Percentiles rank a stretch among this genome's conserved stretches.
Evolutionary conservation across 1,140 invertebrate species (phyloP).

Genomic region (Heliconius hewitsoni): DNA sequence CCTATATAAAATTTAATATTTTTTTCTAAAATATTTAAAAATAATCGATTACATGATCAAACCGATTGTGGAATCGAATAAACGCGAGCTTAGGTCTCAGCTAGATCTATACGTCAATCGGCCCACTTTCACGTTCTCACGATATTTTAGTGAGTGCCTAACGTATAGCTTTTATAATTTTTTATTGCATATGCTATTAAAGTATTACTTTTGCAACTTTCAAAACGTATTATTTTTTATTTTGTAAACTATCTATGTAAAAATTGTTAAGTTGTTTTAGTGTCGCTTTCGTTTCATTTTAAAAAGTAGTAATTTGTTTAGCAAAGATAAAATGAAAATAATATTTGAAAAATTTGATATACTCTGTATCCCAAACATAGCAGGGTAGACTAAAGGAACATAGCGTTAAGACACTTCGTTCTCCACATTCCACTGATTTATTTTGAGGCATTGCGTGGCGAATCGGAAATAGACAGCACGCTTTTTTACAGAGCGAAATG

Average conservation of each 20-base stretch:
- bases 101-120: conserved; percentile 17
- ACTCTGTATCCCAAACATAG: too few relatives aligned
- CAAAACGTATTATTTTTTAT: not conserved
- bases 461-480: too few relatives aligned
- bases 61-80: conserved; percentile 10
- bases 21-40: not conserved
- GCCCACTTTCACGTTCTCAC: conserved; percentile 28
- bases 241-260: not conserved
- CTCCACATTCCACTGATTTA: too few relatives aligned
- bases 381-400: too few relatives aligned
- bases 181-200: conserved; percentile 3
- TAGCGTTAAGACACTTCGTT: too few relatives aligned
- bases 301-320: not conserved
- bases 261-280: not conserved
- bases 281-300: not conserved
- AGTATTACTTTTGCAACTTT: not conserved
- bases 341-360: too few relatives aligned
- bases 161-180: conserved; percentile 6
- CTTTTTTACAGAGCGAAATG: too few relatives aligned
- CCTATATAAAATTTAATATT: not conserved
- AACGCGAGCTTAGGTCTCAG: conserved; percentile 16
- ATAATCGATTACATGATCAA: not conserved
- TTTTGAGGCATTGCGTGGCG: too few relatives aligned
- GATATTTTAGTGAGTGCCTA: conserved; percentile 18
- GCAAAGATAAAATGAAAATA: too few relatives aligned